phyloP scores from a whole-genome alignment of 2,888 invertebrate genomes.

The Cotesia congregata region DNA sequence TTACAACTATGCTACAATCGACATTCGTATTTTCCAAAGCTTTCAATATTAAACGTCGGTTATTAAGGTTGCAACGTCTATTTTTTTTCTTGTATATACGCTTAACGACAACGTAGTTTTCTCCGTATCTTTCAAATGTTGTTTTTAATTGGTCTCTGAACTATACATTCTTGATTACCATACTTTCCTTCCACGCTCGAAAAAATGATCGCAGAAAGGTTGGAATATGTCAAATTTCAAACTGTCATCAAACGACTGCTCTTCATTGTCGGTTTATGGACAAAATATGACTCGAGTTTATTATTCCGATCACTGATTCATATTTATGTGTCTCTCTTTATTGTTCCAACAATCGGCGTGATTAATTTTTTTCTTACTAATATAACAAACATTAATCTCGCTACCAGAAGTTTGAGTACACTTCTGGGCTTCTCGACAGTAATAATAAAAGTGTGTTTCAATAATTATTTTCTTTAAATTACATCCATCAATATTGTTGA shows the following conservation, averaged over 20 bases:
- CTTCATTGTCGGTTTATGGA: background rate
- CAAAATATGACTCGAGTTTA: constrained; percentile 4
- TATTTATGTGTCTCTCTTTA: background rate
- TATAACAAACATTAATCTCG: constrained; percentile 17
- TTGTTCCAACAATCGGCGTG: background rate
- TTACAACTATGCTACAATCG: background rate
- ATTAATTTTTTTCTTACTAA: background rate
- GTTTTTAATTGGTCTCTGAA: background rate
- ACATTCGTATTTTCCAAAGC: background rate
- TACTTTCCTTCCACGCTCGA: too few relatives aligned
- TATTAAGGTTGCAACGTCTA: background rate
- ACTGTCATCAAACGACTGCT: background rate
- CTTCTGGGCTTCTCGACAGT: constrained; percentile 10
- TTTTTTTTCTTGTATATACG: background rate
- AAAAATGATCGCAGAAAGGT: background rate
- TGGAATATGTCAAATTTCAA: background rate
- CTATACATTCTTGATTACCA: too few relatives aligned
- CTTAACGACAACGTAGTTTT: background rate
- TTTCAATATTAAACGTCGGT: background rate
- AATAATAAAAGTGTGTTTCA: background rate
- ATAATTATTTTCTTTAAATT: background rate
- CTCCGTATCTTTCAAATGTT: background rate
- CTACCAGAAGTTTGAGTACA: constrained; percentile 15
- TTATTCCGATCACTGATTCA: background rate
- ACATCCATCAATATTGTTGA: background rate